A percentile compares a stretch with the other conserved stretches of the same genome.
These are phyloP conservation scores for Tribolium madens DNA, from an alignment of 1,140 invertebrate genomes.

Conservation along the genomic window DNA sequence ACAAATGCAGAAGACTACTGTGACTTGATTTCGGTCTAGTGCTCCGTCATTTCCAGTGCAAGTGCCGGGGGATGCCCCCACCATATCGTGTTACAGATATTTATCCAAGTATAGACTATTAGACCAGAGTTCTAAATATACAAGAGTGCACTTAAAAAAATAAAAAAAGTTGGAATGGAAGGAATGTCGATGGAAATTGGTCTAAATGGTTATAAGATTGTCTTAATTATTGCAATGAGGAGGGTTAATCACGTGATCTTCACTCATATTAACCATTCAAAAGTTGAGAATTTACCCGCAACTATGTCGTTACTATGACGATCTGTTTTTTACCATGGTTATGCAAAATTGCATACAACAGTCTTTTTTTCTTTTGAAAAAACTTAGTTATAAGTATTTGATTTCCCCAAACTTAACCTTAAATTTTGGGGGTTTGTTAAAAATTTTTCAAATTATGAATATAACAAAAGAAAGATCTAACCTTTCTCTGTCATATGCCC, in stretches of 20 bases:
- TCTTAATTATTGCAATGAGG: background rate
- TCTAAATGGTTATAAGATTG: background rate
- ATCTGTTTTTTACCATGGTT: no score
- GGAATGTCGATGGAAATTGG: background rate
- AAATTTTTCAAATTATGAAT: no score
- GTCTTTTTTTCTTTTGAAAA: no score
- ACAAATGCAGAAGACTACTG: slow-evolving; percentile 26
- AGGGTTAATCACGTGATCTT: background rate
- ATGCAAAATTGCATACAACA: no score
- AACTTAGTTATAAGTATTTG: no score
- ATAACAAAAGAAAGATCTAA: no score
- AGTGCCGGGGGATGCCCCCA: slow-evolving; percentile 7
- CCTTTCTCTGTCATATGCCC: no score
- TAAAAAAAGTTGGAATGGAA: background rate
- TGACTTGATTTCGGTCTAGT: slow-evolving; percentile 21
- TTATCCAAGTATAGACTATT: slow-evolving; percentile 36
- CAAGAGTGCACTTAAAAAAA: slow-evolving; percentile 7
- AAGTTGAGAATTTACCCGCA: no score
- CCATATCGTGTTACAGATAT: slow-evolving; percentile 35
- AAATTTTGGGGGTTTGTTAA: no score
- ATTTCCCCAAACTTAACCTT: no score
- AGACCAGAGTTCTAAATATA: slow-evolving; percentile 16
- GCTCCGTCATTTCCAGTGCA: background rate
- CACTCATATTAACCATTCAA: no score
- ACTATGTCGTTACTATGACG: no score